Conservation (phyloP, 2,113 vertebrate genomes). For the Mus spicilegus region DNA sequence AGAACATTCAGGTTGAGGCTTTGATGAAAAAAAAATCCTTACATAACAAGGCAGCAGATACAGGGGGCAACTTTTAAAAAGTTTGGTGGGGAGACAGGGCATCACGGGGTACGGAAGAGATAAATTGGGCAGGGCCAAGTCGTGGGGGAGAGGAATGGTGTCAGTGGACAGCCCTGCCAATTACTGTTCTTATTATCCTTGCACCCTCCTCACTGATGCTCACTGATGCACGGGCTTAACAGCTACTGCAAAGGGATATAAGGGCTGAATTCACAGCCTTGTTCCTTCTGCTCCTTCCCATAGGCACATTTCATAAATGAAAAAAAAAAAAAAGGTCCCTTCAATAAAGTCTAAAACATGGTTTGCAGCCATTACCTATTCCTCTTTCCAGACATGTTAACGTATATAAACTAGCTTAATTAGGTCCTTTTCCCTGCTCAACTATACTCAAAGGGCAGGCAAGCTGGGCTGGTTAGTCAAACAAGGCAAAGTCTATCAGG, state of each 20-base stretch:
- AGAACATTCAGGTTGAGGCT: conserved; percentile 71
- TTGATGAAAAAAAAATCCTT: conserved; percentile 76
- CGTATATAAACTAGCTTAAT: conserved; percentile 66
- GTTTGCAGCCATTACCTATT: conserved; percentile 60
- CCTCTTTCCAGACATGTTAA: conserved; percentile 53
- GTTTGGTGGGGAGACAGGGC: conserved; percentile 78
- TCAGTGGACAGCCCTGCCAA: conserved; percentile 81
- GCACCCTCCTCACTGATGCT: conserved; percentile 62
- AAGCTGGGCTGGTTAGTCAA: conserved; percentile 59
- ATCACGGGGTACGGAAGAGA: conserved; percentile 78
- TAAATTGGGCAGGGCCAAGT: conserved; percentile 81
- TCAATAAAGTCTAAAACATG: conserved; percentile 60
- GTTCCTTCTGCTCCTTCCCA: conserved; percentile 54
- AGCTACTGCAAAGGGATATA: conserved; percentile 50
- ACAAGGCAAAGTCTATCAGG: conserved; percentile 36
- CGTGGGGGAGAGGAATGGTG: conserved; percentile 67
- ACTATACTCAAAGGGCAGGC: conserved; percentile 31
- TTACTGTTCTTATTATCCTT: conserved; percentile 77
- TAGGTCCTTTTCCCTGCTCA: not conserved
- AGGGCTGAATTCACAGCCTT: conserved; percentile 61
- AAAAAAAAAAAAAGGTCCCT: conserved; percentile 31
- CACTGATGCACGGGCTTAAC: conserved; percentile 62
- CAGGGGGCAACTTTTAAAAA: conserved; percentile 83
- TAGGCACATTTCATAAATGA: conserved; percentile 63
- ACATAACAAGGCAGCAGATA: conserved; percentile 78